These are phyloP conservation scores for Centropristis striata DNA, from an alignment of 2,113 vertebrate genomes.

Conservation along the genomic window DNA sequence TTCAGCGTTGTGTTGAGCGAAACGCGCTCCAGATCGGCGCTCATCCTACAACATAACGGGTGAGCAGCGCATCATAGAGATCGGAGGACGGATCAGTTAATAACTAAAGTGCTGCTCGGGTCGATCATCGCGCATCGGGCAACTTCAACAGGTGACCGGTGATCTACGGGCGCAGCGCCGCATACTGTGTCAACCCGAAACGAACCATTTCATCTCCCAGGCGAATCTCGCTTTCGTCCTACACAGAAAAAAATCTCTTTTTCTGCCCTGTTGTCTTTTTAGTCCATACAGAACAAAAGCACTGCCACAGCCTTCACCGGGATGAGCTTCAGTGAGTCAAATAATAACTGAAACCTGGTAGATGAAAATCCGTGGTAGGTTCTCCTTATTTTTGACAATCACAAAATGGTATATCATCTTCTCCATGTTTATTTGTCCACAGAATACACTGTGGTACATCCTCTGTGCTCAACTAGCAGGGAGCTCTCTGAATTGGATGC, in stretches of 20 bases:
- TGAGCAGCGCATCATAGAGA: constrained; percentile 26
- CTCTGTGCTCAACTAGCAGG: constrained; percentile 37
- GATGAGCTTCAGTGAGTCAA: not conserved
- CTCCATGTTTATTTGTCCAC: not conserved
- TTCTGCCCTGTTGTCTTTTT: not conserved
- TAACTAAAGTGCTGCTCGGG: not conserved
- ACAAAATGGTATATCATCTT: too few species aligned
- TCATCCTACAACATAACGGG: constrained; percentile 84
- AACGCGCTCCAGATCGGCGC: constrained; percentile 88
- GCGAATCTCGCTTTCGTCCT: not conserved
- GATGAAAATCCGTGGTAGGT: not conserved
- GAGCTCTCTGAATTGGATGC: constrained; percentile 24
- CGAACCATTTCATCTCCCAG: not conserved
- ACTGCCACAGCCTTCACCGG: not conserved
- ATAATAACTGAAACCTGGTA: not conserved
- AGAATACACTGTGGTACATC: not conserved
- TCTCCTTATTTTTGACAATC: not conserved
- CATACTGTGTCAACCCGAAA: not conserved
- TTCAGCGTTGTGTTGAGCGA: constrained; percentile 86
- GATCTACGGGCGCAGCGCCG: constrained; percentile 19
- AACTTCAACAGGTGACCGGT: constrained; percentile 56
- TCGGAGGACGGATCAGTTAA: constrained; percentile 14
- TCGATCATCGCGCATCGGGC: not conserved
- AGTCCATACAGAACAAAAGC: not conserved
- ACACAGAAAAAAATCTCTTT: not conserved